Evolutionary conservation across 2,113 vertebrate genomes (phyloP), one percentile per base, ranked within the genome.

Genomic region (Gallinago paraguaiae): DNA sequence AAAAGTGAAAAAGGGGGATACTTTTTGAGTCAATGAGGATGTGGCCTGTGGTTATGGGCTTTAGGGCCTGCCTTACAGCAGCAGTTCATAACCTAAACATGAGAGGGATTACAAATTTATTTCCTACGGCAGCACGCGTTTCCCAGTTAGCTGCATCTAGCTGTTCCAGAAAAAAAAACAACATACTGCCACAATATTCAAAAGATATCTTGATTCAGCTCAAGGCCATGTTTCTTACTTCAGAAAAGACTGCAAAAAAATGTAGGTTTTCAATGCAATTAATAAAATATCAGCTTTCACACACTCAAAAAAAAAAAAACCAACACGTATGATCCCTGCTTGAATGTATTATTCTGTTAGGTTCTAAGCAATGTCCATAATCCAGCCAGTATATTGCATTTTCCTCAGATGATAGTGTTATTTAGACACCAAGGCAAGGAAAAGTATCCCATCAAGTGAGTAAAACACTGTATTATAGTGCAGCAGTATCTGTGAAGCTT

Each of bases 161-260:
- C 76, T 92, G 93, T 95, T 97, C 31, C 13, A 79, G 82, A 92
- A 94, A 75, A 41, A 41, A 39, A 96, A 96, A 54, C 56, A 96
- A 54, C 56, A 33, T 75, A 79, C 56, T 87, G 88, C 92, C 91
- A 94, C 56, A 89, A 92, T 90, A 78, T 83, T 92, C 88, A 96
- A 89, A 96, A 90, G 76, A 92, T 88, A 43, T 97, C 94, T 94
- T 97, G 60, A 95, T 97, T 93, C 96, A 97, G 90, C 93, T 97
- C 85, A 83, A 88, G 91, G 92, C 61, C 28, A 13, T 60, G 61
- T 95, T 96, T 96, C 92, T 95, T 82, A 80, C 60, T 64, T 88
- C 78, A 25, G 45, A 89, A 78, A 95, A 93, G 46, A 39, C 46
- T 67, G 70, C 10, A 84, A 83, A 92, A 92, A 95, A 33, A 57